Evolutionary conservation across 35 echinoderm and acorn worm genomes (phyloP), one percentile per base, ranked within the genome.

Genomic region (Diadema setosum): DNA sequence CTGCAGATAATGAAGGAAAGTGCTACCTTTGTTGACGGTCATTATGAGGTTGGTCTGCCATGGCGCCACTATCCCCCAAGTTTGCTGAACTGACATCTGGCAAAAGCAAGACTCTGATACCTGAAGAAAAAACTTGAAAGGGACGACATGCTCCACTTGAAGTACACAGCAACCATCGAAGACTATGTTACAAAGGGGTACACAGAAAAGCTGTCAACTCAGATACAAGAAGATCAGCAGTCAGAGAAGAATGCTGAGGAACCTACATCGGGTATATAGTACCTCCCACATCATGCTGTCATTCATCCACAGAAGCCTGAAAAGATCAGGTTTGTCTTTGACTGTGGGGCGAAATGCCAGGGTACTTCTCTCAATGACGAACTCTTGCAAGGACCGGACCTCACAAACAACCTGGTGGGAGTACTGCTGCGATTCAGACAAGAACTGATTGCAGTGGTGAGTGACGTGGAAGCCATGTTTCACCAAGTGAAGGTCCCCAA

Each of bases 201-300:
- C 70, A 87, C 92, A 26, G 92, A 94, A 63, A 44, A 33, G 30
- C 87, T 94, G 8, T 39, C 81, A 35, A 52, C 48, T 52, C 48
- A 52, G 48, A 52, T 52, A 52, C 9, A 52, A 52, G 48, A 52
- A 11, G 48, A 52, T n/a, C 48, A 52, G 48, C 48, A 52, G 48
- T 52, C 48, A 52, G 50, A 21, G 6, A 39, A 11, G 29, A 49
- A 85, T 1, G 15, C 31, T 9, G 83, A 85, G 15, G 29, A 14
- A 8, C 56, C 57, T 16, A 1, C 83, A 25, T 23, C 42, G 31
- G 9, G 50, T 16, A 82, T 46, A 23, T 90, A 81, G 88, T 93
- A 93, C 52, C 34, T 93, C 9, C 90, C 90, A 29, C 90, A 93
- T 50, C 84, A 87, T 70, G 36, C 27, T 21, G 76, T 93, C 31